These are phyloP conservation scores for Schizaphis graminum DNA, from an alignment of 2,888 invertebrate species.

Conservation along the genomic window DNA sequence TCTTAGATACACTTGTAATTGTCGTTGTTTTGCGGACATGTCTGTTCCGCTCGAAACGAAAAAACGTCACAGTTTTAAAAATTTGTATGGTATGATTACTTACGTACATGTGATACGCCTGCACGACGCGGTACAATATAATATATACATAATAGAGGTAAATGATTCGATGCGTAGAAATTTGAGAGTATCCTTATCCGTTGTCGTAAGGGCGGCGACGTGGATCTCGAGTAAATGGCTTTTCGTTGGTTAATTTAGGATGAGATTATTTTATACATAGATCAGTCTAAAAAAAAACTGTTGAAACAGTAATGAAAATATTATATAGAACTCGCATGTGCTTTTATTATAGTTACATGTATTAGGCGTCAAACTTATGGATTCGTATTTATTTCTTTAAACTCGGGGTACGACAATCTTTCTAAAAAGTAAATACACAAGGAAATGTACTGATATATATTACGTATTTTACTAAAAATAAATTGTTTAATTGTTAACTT, in stretches of 20 bases:
- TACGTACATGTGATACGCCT: not conserved
- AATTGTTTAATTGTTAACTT: not conserved
- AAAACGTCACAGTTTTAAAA: constrained; percentile 18
- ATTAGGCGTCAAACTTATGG: not conserved
- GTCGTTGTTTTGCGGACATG: not conserved
- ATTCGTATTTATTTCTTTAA: not conserved
- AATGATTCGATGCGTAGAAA: not conserved
- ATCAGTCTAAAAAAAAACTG: not conserved
- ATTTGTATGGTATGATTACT: not conserved
- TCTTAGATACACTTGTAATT: not conserved
- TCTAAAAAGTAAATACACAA: not conserved
- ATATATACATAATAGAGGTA: not conserved
- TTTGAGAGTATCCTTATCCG: not conserved
- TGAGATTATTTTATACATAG: not conserved
- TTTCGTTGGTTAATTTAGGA: not conserved
- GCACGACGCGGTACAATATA: not conserved
- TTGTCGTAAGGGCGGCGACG: not conserved
- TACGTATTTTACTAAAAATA: not conserved
- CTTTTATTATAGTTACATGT: not conserved
- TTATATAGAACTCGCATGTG: not conserved
- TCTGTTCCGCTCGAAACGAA: not conserved
- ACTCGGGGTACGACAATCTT: not conserved
- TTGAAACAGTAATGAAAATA: not conserved
- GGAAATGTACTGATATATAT: not conserved
- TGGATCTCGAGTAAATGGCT: not conserved